Evolutionary conservation across 2,113 vertebrate genomes (phyloP).

Genomic region (Hippocampus barbouri): DNA sequence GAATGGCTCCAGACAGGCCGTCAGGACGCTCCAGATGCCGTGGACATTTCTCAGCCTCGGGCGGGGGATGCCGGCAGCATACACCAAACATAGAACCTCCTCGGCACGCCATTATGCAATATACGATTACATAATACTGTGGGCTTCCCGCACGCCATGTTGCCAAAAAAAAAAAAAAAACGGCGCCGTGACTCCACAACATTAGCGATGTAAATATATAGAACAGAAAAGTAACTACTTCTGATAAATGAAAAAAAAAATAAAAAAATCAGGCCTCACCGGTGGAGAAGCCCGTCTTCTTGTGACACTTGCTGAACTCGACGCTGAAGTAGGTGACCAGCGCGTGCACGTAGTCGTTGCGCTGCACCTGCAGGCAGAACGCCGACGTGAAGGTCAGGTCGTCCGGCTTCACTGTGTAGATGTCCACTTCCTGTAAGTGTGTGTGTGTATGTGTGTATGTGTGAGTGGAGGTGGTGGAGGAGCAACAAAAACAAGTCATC

Average conservation of each 20-base stretch:
- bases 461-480: neutral
- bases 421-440: constrained; percentile 85
- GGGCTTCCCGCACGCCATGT: constrained; percentile 1
- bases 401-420: constrained; percentile 93
- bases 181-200: neutral
- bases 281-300: constrained; percentile 97
- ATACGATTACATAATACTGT: constrained; percentile 16
- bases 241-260: no score
- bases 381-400: constrained; percentile 90
- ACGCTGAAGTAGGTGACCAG: constrained; percentile 97
- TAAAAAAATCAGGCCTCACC: constrained; percentile 67
- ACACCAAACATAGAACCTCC: constrained; percentile 60
- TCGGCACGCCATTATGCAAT: constrained; percentile 52
- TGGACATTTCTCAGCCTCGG: constrained; percentile 33
- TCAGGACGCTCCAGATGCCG: constrained; percentile 12
- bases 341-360: constrained; percentile 93
- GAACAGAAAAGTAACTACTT: neutral
- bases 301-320: constrained; percentile 98
- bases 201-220: neutral
- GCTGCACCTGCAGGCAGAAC: constrained; percentile 95
- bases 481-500: neutral
- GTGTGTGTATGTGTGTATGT: constrained; percentile 35
- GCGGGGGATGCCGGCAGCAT: constrained; percentile 23
- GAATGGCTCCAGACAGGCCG: neutral
- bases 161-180: neutral